A percentile compares a stretch with the other conserved stretches of the same genome.
Evolutionary conservation across 2,888 invertebrate species (phyloP).

Genomic region (Mythimna lalbum): DNA sequence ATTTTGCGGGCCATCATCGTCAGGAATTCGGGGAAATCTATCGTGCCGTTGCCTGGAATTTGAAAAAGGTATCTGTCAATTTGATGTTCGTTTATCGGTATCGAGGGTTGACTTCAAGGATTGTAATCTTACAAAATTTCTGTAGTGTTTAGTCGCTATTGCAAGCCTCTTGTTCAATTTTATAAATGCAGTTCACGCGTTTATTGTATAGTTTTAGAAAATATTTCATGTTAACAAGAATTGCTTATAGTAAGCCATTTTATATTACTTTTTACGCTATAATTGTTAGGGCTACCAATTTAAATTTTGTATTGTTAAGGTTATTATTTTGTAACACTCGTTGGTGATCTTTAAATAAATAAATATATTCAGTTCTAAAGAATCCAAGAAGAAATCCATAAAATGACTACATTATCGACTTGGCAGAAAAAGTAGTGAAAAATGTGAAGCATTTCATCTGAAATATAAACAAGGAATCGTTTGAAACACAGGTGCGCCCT

Average conservation of each 20-base stretch:
- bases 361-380: no score
- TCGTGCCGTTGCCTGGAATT: conserved; percentile 98
- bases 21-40: conserved; percentile 99
- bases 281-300: no score
- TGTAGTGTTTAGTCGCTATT: not conserved
- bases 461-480: conserved; percentile 39
- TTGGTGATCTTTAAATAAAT: no score
- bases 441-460: conserved; percentile 32
- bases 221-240: conserved; percentile 9
- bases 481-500: conserved; percentile 52
- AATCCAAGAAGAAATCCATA: conserved; percentile 7
- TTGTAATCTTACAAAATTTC: not conserved
- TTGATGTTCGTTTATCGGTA: not conserved
- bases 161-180: no score
- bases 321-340: no score
- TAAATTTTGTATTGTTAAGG: no score
- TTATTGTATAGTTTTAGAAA: conserved; percentile 5
- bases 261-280: not conserved
- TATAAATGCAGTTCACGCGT: not conserved
- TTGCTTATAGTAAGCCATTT: conserved; percentile 4
- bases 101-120: not conserved
- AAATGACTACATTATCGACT: conserved; percentile 29
- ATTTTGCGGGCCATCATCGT: conserved; percentile 99
- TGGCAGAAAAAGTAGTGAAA: conserved; percentile 10
- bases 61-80: conserved; percentile 35